Evolutionary conservation across 2,888 invertebrate genomes (phyloP).

Genomic region (Branchellion lobata): DNA sequence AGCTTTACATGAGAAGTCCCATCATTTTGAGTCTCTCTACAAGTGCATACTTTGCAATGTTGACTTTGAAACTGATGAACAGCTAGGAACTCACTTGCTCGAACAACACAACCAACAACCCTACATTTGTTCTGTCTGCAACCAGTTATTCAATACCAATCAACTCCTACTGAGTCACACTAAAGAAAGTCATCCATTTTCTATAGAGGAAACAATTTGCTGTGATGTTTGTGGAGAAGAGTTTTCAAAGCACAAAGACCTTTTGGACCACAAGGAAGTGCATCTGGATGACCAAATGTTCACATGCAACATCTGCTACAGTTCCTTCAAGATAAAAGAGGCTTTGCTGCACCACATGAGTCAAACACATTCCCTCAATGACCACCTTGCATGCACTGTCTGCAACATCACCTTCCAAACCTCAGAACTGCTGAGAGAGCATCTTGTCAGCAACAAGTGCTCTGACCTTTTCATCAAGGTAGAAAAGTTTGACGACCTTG

Average conservation of each 20-base stretch:
- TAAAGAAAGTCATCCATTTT: not conserved
- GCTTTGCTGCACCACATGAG: not conserved
- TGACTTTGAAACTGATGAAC: not conserved
- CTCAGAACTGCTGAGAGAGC: not conserved
- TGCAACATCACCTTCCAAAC: constrained; percentile 11
- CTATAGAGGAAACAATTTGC: not conserved
- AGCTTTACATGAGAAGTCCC: not conserved
- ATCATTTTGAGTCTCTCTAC: not conserved
- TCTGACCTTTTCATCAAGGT: not conserved
- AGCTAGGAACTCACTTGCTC: not conserved
- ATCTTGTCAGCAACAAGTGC: not conserved
- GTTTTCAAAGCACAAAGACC: not conserved
- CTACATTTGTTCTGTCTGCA: not conserved
- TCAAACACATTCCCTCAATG: constrained; percentile 7
- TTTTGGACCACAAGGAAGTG: not conserved
- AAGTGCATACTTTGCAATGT: not conserved
- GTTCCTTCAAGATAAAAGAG: constrained; percentile 10
- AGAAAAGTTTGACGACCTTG: not conserved
- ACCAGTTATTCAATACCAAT: not conserved
- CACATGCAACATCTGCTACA: constrained; percentile 8
- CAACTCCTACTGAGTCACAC: not conserved
- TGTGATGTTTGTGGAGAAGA: constrained; percentile 10
- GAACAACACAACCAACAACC: constrained; percentile 10
- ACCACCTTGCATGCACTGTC: constrained; percentile 1
- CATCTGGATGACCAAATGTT: constrained; percentile 14